Evolutionary conservation across 2,888 invertebrate species (phyloP), one percentile per base, ranked within the genome.

Genomic region (Sisyra terminalis): DNA sequence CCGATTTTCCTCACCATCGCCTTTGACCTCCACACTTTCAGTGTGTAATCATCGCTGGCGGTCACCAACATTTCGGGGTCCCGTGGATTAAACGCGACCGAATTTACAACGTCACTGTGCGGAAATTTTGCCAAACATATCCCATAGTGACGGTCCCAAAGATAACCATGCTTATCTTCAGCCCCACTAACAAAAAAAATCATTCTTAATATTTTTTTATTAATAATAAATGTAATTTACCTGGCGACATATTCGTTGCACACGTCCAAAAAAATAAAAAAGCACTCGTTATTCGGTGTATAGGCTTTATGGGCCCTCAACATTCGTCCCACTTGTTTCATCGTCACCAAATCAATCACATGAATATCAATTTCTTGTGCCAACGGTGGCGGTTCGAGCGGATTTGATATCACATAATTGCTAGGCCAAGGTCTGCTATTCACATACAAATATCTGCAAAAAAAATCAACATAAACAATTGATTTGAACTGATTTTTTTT

Each of bases 291-390:
- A 55, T 84, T 84, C 1, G 84, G 78, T 2, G 86, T 86, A 56
- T 81, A 88, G 1, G 84, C 85, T 56, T 80, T 80, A 57, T 86
- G 86, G 1, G 83, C 73, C 45, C 81, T 66, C 18, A 83, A 58
- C 77, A 85, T 82, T 44, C 75, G 79, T 3, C 85, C 86, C 3
- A 85, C 81, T 57, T 74, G 73, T 54, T 77, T 74, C 46, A 86
- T 63, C 0, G 78, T 82, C 45, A 74, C 71, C 48, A 88, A 65
- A 63, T 88, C 87, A 50, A 87, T 85, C 1, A 87, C 85, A 53
- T 86, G 86, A 49, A 88, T 81, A 55, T 87, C 86, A 41, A 87
- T 85, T 66, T 86, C 84, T 61, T 84, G 80, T 9, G 86, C 85
- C 50, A 86, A 84, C 0, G 85, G 85, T 0, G 87, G 86, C 9